Conservation (phyloP, 2,888 invertebrate genomes). For the Melanostoma mellinum region DNA sequence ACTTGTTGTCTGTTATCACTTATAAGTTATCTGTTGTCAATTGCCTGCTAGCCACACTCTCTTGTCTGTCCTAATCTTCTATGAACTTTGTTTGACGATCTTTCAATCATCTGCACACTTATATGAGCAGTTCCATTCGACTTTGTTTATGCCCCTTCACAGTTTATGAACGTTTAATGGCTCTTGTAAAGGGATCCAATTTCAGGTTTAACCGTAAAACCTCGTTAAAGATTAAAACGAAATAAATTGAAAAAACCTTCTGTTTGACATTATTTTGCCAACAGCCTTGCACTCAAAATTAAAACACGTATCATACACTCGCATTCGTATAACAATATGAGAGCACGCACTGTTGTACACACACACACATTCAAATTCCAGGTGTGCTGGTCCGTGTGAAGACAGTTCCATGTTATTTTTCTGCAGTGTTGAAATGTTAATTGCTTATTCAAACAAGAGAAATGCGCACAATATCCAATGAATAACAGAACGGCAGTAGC, state of each 20-base stretch:
- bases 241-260: neutral
- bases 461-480: conserved; percentile 33
- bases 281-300: conserved; percentile 6
- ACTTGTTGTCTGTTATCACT: too few relatives aligned
- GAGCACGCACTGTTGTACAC: neutral
- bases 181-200: too few relatives aligned
- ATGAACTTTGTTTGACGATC: too few relatives aligned
- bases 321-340: neutral
- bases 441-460: conserved; percentile 66
- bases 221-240: conserved; percentile 21
- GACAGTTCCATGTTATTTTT: conserved; percentile 35
- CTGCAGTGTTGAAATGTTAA: conserved; percentile 65
- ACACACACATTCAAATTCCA: neutral
- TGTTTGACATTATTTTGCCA: conserved; percentile 25
- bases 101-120: too few relatives aligned
- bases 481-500: conserved; percentile 12
- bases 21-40: too few relatives aligned
- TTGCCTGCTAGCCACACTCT: too few relatives aligned
- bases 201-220: neutral
- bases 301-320: conserved; percentile 5
- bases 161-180: too few relatives aligned
- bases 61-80: too few relatives aligned
- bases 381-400: conserved; percentile 28
- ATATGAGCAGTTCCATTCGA: too few relatives aligned
- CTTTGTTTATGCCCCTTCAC: too few relatives aligned